Base-by-base conservation (phyloP, 2,888 invertebrate genomes). In the Cryptus armator region DNA sequence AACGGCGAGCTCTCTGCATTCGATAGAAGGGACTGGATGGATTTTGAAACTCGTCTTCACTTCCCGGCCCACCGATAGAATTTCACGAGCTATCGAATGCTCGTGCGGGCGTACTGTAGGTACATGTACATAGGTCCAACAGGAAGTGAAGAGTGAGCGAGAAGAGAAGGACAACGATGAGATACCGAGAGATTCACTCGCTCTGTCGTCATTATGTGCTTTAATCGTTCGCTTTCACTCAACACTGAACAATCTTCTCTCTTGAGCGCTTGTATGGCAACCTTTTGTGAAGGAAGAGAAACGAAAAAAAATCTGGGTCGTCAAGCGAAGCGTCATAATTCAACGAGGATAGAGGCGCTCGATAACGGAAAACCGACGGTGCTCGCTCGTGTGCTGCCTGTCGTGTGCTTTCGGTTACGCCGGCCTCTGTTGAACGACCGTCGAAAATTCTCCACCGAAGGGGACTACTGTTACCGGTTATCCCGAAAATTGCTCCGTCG, bases 321-420 rank as follows among this genome's bases (percentile, higher is more conserved):
- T 70, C 75, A 80, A 83, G 76, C 46, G 80, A 19, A 76, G 80
- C 80, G 80, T 84, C 80, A 80, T 84, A 76, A 84, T 84, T 84
- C 80, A 84, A 80, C 80, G 71, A 71, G 70, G 80, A 71, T 46
- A 66, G 80, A 84, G 80, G 37, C 76, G 56, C 48, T 80, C 76
- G 83, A 83, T 48, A 74, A 83, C 32, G 59, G 56, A 62, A 53
- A 37, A 43, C 19, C 53, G 37, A 19, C 37, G 32, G 32, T 29
- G 37, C 64, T 70, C 19, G 68, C 19, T 32, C n/a, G 59, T 76
- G 62, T 67, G 43, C 19, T 37, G 46, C 19, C 80, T 64, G 59
- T 16, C 19, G 53, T 53, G 75, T 53, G 75, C 56, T 83, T 71
- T 62, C 66, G 64, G 79, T 51, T 62, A 75, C 56, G 37, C 56